Evolutionary conservation across 2,888 invertebrate species (phyloP).

Genomic region (Seira musarum): DNA sequence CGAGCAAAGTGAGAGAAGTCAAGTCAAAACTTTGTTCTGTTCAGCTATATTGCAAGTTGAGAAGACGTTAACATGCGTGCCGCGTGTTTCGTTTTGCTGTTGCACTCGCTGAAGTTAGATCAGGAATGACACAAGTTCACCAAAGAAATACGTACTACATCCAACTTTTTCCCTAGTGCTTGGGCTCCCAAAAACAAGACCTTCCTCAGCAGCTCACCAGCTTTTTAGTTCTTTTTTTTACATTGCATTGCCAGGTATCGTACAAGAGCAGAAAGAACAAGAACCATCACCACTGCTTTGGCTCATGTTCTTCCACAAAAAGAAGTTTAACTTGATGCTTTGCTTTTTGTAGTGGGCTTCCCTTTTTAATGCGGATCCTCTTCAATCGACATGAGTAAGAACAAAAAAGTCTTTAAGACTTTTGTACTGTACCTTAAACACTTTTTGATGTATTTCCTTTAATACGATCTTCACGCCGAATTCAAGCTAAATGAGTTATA

Average conservation of each 20-base stretch:
- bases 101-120: slow-evolving; percentile 47
- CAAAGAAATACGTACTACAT: slow-evolving; percentile 21
- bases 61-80: slow-evolving; percentile 25
- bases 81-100: slow-evolving; percentile 28
- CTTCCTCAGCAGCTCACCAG: neutral
- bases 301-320: slow-evolving; percentile 10
- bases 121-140: slow-evolving; percentile 53
- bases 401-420: slow-evolving; percentile 24
- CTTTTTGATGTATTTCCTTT: slow-evolving; percentile 26
- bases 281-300: neutral
- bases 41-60: neutral
- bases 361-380: neutral
- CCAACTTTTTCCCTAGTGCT: slow-evolving; percentile 20
- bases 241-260: slow-evolving; percentile 26
- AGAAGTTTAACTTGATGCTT: slow-evolving; percentile 30
- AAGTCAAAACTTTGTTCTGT: neutral
- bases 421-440: slow-evolving; percentile 21
- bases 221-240: slow-evolving; percentile 4
- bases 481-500: slow-evolving; percentile 50
- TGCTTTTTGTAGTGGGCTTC: slow-evolving; percentile 9
- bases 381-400: neutral
- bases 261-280: slow-evolving; percentile 8
- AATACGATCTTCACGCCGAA: neutral
- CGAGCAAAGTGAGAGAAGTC: neutral
- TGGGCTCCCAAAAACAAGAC: neutral